Base-by-base conservation (phyloP, 2,113 vertebrate genomes). In the Xyliphius kryptos region DNA sequence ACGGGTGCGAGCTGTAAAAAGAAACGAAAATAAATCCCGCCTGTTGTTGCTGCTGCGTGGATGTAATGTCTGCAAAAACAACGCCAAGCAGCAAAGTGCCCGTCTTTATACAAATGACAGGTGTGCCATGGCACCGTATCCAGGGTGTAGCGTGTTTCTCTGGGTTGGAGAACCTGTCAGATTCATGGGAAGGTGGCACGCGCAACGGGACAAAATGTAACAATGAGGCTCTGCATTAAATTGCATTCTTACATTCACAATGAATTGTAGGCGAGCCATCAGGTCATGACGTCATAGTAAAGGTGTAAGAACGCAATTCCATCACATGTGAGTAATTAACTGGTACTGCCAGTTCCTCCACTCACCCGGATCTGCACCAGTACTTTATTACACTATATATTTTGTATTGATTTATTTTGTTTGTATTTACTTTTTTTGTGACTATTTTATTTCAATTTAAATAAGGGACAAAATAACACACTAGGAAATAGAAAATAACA, bases 291-390 rank as follows among this genome's bases (percentile, higher is more conserved):
- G 3, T 66, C 44, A 61, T 37, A 41, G 17, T 9, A 12, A 69
- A 62, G 57, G 52, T 41, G 26, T 20, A 66, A 43, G 64, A 62
- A 73, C 48, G 62, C 32, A 59, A 49, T 61, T 61, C 63, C 66
- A 61, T 73, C 56, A 10, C 44, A 17, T 49, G 47, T 41, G 19
- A 73, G 66, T 14, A 65, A 66, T 66, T 61, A 62, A 40, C 38
- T 61, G 59, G 60, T 32, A 46, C 13, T 36, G 17, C 40, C 15
- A 6, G 3, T 10, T 10, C 12, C 9, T n/a, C 9, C 40, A n/a
- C 5, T n/a, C 14, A 14, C 1, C 3, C 12, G 43, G 5, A n/a
- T n/a, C 5, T 6, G 3, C 6, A 46, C 40, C 9, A 13, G 9
- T 2, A 41, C 40, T 3, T 41, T 41, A 26, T 3, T 26, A 6